Conservation (phyloP, 1,140 invertebrate species). For the Kradibia gibbosae region DNA sequence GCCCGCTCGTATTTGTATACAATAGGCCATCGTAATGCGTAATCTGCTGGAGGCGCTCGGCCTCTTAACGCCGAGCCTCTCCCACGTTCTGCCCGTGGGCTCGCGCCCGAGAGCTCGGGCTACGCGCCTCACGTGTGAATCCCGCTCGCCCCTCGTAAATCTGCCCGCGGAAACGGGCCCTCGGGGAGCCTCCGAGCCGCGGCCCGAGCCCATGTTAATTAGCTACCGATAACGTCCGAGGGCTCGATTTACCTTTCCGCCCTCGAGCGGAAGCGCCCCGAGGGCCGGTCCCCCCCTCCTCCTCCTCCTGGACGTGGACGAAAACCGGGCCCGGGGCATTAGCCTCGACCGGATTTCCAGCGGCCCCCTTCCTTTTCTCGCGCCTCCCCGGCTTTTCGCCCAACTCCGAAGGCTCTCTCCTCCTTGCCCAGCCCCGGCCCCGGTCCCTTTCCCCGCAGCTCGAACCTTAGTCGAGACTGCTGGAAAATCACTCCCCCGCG, state of each 20-base stretch:
- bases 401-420: too few relatives aligned
- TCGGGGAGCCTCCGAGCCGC: conserved; percentile 38
- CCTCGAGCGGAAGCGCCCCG: background rate
- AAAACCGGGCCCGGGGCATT: too few relatives aligned
- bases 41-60: conserved; percentile 66
- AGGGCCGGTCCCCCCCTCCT: background rate
- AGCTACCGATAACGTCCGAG: conserved; percentile 51
- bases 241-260: conserved; percentile 48
- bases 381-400: background rate
- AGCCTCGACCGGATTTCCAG: conserved; percentile 41
- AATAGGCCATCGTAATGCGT: conserved; percentile 70
- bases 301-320: too few relatives aligned
- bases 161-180: too few relatives aligned
- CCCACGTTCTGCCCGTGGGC: conserved; percentile 56
- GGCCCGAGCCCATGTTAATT: conserved; percentile 52
- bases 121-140: conserved; percentile 57
- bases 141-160: conserved; percentile 52
- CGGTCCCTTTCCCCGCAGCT: too few relatives aligned
- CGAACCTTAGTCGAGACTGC: too few relatives aligned
- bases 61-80: conserved; percentile 58
- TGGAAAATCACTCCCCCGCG: too few relatives aligned
- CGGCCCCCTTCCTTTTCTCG: background rate
- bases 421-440: too few relatives aligned
- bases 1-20: conserved; percentile 66
- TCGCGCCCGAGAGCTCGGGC: background rate